phyloP scores from a whole-genome alignment of 2,888 invertebrate species.

The Tenthredo amoena region DNA sequence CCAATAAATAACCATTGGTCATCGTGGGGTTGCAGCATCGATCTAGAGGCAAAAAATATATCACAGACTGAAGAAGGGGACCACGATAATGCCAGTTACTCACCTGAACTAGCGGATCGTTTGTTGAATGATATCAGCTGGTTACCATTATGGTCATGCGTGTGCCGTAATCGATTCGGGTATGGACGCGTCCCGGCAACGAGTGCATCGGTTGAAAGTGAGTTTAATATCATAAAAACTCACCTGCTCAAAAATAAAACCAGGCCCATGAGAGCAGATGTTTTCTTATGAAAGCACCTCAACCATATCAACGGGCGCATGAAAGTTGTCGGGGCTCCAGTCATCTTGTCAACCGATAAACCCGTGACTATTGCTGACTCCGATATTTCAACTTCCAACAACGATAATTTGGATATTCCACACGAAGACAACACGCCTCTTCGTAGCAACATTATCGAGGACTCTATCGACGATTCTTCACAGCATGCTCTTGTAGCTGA shows the following conservation, averaged over 20 bases:
- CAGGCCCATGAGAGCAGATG: slow-evolving; percentile 52
- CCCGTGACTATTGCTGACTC: background rate
- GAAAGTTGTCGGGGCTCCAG: slow-evolving; percentile 34
- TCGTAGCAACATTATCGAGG: too few species aligned
- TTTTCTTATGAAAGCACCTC: slow-evolving; percentile 53
- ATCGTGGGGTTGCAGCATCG: background rate
- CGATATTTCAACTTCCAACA: background rate
- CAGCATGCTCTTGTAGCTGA: too few species aligned
- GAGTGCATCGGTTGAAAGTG: slow-evolving; percentile 54
- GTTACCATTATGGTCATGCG: slow-evolving; percentile 56
- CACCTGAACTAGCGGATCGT: slow-evolving; percentile 49
- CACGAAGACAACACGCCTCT: too few species aligned
- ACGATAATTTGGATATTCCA: background rate
- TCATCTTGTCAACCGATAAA: background rate
- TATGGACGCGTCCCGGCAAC: slow-evolving; percentile 57
- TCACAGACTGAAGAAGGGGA: background rate
- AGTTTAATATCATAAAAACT: slow-evolving; percentile 55
- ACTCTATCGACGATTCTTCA: too few species aligned
- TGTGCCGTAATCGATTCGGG: slow-evolving; percentile 53
- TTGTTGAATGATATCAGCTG: slow-evolving; percentile 51
- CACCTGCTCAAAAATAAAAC: slow-evolving; percentile 48
- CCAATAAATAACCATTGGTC: background rate
- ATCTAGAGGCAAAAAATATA: background rate
- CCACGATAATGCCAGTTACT: slow-evolving; percentile 50
- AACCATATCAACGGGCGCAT: slow-evolving; percentile 49